Evolutionary conservation across 2,797 vertebrate species (phyloP).

Genomic region (Pangasius sanitwongsei): DNA sequence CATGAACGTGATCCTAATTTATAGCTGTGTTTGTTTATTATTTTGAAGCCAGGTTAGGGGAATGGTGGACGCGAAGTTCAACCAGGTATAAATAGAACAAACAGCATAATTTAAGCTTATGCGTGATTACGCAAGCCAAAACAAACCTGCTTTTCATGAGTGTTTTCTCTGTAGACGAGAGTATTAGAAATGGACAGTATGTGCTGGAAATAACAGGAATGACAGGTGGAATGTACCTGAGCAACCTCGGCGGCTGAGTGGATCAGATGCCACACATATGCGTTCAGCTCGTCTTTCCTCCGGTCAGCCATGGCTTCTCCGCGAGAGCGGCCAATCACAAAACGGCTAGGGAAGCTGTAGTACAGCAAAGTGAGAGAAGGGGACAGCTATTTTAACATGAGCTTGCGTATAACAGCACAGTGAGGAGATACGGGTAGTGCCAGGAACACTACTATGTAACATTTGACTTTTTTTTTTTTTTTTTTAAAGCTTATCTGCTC

Average conservation of each 20-base stretch:
- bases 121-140: neutral
- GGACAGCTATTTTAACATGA: neutral
- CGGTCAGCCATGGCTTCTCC: slow-evolving; percentile 87
- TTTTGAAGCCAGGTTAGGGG: neutral
- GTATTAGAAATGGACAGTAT: neutral
- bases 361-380: neutral
- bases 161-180: neutral
- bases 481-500: neutral
- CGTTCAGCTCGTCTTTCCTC: slow-evolving; percentile 89
- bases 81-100: neutral
- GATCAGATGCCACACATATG: slow-evolving; percentile 93
- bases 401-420: neutral
- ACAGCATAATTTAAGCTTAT: neutral
- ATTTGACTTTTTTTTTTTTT: neutral
- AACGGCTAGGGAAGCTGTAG: slow-evolving; percentile 90
- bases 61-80: neutral
- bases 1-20: neutral
- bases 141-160: neutral
- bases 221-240: slow-evolving; percentile 76
- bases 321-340: slow-evolving; percentile 88
- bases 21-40: no score
- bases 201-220: neutral
- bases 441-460: neutral
- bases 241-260: slow-evolving; percentile 83
- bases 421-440: neutral